These are phyloP conservation scores for Catostylus mosaicus DNA, from an alignment of 30 jellyfish, hydroid and myxozoan species.

Conservation along the genomic window DNA sequence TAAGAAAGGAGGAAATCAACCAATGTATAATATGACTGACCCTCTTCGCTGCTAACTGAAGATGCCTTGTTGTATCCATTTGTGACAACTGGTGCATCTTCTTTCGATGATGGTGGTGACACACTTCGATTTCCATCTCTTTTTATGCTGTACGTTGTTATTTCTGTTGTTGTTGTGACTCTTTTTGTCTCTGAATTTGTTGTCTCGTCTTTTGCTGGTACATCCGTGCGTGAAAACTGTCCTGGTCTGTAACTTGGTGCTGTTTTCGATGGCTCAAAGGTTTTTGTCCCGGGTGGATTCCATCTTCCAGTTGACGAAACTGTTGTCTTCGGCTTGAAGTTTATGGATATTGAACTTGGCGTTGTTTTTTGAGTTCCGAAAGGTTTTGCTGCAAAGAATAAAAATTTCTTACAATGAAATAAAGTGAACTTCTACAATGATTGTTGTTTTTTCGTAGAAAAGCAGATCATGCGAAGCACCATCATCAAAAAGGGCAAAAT, in stretches of 20 bases:
- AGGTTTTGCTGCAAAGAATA: slow-evolving; percentile 59
- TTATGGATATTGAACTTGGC: slow-evolving; percentile 55
- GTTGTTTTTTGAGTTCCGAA: slow-evolving; percentile 68
- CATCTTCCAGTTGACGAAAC: slow-evolving; percentile 30
- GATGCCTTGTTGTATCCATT: slow-evolving; percentile 52
- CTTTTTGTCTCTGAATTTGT: slow-evolving; percentile 11
- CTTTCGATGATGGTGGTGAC: slow-evolving; percentile 49
- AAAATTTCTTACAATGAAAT: no score
- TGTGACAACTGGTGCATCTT: slow-evolving; percentile 27
- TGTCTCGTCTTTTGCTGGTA: slow-evolving; percentile 2
- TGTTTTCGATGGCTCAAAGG: slow-evolving; percentile 43
- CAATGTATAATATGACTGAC: not conserved
- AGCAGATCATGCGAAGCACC: not conserved
- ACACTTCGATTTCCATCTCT: slow-evolving; percentile 19
- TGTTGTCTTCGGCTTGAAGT: slow-evolving; percentile 54
- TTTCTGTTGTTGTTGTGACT: slow-evolving; percentile 24
- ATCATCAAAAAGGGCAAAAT: not conserved
- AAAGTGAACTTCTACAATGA: no score
- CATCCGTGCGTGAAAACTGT: slow-evolving; percentile 11
- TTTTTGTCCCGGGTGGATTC: slow-evolving; percentile 44
- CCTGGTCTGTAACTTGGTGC: slow-evolving; percentile 20
- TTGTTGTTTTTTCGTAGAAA: not conserved
- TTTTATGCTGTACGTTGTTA: not conserved
- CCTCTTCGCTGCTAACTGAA: slow-evolving; percentile 63
- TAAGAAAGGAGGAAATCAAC: no score